Base-by-base conservation (phyloP, 1,140 invertebrate genomes). In the Dolichoris vasculosae region DNA sequence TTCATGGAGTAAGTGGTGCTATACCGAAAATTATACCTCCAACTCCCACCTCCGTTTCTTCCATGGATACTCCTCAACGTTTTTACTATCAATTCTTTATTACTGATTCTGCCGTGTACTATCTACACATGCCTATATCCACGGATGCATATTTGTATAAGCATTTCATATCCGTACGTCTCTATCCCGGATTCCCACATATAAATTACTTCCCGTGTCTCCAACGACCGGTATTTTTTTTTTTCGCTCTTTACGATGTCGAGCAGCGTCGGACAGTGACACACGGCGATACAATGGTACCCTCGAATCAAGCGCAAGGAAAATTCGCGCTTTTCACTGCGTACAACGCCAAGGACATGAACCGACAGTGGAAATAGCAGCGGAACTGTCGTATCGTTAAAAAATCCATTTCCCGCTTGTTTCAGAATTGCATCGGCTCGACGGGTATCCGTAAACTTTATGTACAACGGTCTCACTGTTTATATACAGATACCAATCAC, bases 81-180 rank as follows among this genome's bases (percentile, higher is more conserved):
- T 83, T 90, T 90, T 89, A 89, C 89, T 89, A 90, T 91, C 89
- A 90, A 92, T 92, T 89, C 88, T 89, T 90, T 90, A 90, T 91
- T 91, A 90, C 87, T 87, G 81, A 87, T 32, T 48, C 26, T 13
- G 30, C 30, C 11, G 26, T 17, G 3, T 35, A 30, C 63, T 51
- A 55, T 20, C 51, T 3, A 55, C n/a, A 1, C 43, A n/a, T 43
- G 20, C 32, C 43, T 51, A 4, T 30, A 55, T 32, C 67, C 32
- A 43, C 20, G 67, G 26, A 32, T 43, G 69, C 55, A 59, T 59
- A 59, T 59, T 59, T 26, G 55, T 59, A 59, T 43, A n/a, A 17
- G 26, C 43, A 20, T 69, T 35, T 20, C 15, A 67, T 67, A 11
- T 51, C 48, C 48, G 48, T 13, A 35, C 26, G 20, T 6, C 23